Evolutionary conservation across 53 echinoderm and acorn worm species (phyloP).

Genomic region (Temnopleurus reevesii): DNA sequence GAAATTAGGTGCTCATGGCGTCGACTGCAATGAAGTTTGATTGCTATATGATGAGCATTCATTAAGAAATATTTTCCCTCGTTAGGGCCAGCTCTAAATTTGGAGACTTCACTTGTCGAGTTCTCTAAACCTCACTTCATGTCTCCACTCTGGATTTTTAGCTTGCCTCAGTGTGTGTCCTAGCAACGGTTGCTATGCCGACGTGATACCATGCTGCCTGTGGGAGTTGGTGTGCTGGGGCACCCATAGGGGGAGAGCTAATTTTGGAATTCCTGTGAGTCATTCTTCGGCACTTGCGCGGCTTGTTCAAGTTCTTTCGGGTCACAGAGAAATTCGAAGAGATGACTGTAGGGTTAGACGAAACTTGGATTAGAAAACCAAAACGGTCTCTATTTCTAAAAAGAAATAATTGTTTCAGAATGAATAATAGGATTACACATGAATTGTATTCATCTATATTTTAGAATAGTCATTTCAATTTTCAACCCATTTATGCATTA

Average conservation of each 20-base stretch:
- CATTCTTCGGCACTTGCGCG: not conserved
- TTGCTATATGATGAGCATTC: not conserved
- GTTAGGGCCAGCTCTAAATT: conserved; percentile 9
- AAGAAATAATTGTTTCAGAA: too few relatives aligned
- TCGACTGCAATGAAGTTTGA: not conserved
- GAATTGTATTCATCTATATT: too few relatives aligned
- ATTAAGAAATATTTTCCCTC: conserved; percentile 10
- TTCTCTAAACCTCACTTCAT: too few relatives aligned
- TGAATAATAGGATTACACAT: too few relatives aligned
- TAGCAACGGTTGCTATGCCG: conserved; percentile 37
- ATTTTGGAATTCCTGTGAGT: conserved; percentile 60
- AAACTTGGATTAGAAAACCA: not conserved
- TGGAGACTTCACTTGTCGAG: conserved; percentile 14
- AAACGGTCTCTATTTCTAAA: too few relatives aligned
- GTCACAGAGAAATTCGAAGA: not conserved
- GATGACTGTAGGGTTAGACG: not conserved
- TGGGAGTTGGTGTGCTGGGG: conserved; percentile 43
- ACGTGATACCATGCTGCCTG: conserved; percentile 57
- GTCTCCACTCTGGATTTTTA: not conserved
- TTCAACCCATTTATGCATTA: too few relatives aligned
- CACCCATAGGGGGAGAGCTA: conserved; percentile 39
- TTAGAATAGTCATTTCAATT: too few relatives aligned
- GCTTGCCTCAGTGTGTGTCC: conserved; percentile 54
- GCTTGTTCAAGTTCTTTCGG: not conserved
- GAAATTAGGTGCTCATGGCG: not conserved